These are phyloP conservation scores for Sebastes minor DNA, from an alignment of 2,797 vertebrate genomes.

Conservation along the genomic window DNA sequence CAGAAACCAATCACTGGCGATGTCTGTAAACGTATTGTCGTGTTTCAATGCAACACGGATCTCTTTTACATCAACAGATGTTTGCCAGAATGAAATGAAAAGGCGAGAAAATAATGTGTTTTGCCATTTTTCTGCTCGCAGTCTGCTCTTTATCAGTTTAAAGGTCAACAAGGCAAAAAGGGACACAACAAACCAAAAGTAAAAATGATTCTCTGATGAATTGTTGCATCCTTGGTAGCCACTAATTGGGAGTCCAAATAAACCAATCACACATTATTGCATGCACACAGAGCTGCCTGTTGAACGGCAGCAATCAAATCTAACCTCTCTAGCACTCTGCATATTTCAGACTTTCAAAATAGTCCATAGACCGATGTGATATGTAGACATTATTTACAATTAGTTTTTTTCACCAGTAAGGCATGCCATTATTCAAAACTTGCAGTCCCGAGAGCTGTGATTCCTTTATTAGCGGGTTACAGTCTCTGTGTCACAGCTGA, in stretches of 20 bases:
- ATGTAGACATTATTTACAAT: conserved; percentile 58
- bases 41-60: background rate
- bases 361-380: conserved; percentile 42
- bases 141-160: conserved; percentile 22
- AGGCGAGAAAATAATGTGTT: conserved; percentile 13
- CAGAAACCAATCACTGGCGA: conserved; percentile 37
- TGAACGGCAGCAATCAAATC: conserved; percentile 24
- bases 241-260: conserved; percentile 38
- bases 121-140: conserved; percentile 18
- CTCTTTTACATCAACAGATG: conserved; percentile 4
- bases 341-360: conserved; percentile 48
- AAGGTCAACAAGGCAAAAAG: conserved; percentile 45
- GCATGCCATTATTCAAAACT: conserved; percentile 58
- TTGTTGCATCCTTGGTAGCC: conserved; percentile 8
- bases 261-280: conserved; percentile 45
- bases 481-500: conserved; percentile 20
- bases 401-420: conserved; percentile 40
- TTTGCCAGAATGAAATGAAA: conserved; percentile 19
- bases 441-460: conserved; percentile 1
- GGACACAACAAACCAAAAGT: conserved; percentile 23
- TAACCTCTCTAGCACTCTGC: conserved; percentile 40
- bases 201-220: conserved; percentile 22
- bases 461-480: conserved; percentile 34
- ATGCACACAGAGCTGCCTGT: conserved; percentile 47
- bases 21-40: conserved; percentile 21